phyloP scores from a whole-genome alignment of 2,888 invertebrate genomes.

The Dromius quadrimaculatus region DNA sequence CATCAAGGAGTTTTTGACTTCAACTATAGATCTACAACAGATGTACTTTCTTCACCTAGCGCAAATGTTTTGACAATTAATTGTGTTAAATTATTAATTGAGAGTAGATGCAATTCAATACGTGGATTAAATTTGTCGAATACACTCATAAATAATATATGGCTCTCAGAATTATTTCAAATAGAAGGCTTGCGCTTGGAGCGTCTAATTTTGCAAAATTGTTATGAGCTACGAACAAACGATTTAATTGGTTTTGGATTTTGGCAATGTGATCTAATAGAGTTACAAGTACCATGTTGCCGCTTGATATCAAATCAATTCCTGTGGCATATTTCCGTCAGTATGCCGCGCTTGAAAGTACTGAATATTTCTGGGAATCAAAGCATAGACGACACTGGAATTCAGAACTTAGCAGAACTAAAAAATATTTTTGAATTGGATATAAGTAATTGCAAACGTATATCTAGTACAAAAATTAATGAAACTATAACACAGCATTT shows the following conservation, averaged over 20 bases:
- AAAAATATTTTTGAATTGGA: background rate
- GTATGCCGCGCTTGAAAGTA: background rate
- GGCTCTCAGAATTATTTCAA: background rate
- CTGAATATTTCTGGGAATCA: background rate
- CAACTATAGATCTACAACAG: background rate
- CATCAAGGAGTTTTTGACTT: background rate
- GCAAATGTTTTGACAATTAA: slow-evolving; percentile 7
- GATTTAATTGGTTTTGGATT: background rate
- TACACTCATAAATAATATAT: background rate
- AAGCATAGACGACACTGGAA: background rate
- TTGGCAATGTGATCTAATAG: background rate
- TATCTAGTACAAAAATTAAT: background rate
- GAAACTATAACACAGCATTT: no score
- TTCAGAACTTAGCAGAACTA: background rate
- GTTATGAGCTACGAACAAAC: background rate
- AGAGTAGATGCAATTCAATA: background rate
- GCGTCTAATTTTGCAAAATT: background rate
- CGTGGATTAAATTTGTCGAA: background rate
- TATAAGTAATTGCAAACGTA: background rate
- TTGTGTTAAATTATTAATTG: background rate
- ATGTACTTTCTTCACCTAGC: background rate
- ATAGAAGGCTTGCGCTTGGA: background rate
- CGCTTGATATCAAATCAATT: background rate
- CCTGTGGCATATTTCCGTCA: background rate
- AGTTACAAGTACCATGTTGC: background rate